Evolutionary conservation across 1,140 invertebrate species (phyloP).

Genomic region (Phortica variegata): DNA sequence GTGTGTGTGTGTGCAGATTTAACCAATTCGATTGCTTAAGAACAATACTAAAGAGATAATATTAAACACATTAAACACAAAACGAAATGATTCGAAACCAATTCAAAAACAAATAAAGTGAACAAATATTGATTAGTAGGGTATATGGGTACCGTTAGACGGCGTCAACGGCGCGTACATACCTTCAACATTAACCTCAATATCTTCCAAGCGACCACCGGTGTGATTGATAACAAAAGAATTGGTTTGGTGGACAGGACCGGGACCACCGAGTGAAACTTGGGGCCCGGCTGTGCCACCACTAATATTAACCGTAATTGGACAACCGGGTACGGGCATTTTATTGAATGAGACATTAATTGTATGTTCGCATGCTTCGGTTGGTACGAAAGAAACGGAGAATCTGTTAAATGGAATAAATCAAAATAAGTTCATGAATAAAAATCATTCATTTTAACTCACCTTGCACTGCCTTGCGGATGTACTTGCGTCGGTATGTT

Average conservation of each 20-base stretch:
- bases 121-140: constrained; percentile 1
- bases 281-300: constrained; percentile 72
- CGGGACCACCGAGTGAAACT: constrained; percentile 69
- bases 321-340: constrained; percentile 76
- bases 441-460: constrained; percentile 7
- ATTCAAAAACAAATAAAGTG: neutral
- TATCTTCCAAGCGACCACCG: constrained; percentile 83
- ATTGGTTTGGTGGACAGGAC: constrained; percentile 65
- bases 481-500: constrained; percentile 98
- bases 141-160: constrained; percentile 3
- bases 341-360: constrained; percentile 98
- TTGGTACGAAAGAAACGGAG: constrained; percentile 92
- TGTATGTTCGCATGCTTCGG: constrained; percentile 89
- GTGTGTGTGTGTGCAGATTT: neutral
- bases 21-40: constrained; percentile 5
- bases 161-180: constrained; percentile 54
- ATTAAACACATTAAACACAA: constrained; percentile 17
- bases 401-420: constrained; percentile 63
- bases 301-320: constrained; percentile 73
- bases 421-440: neutral
- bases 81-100: too few relatives aligned
- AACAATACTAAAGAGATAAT: too few relatives aligned
- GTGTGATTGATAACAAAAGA: constrained; percentile 70
- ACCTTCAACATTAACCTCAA: constrained; percentile 95
- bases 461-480: constrained; percentile 72